Evolutionary conservation across 2,797 vertebrate species (phyloP).

Genomic region (Pseudochirops corinnae): DNA sequence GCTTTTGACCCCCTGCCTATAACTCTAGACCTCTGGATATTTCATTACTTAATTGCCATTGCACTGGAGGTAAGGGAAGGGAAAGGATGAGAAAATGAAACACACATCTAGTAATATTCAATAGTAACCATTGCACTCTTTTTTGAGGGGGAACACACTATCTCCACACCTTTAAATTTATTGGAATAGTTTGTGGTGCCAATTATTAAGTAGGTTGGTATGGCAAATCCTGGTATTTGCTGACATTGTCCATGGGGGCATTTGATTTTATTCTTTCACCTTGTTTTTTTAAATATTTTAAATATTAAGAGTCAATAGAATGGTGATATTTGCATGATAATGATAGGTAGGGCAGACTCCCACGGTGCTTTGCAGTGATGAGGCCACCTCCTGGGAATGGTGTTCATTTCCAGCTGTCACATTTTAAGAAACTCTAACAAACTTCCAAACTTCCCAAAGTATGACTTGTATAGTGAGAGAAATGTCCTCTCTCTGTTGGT

Average conservation of each 20-base stretch:
- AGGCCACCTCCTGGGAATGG: background rate
- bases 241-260: background rate
- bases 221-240: background rate
- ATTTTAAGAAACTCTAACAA: background rate
- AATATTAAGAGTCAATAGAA: background rate
- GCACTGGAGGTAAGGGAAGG: background rate
- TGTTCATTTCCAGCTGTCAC: background rate
- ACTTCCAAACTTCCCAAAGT: background rate
- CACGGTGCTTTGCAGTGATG: background rate
- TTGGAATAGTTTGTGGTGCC: background rate
- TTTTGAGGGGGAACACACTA: background rate
- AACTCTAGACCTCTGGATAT: background rate
- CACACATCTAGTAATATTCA: constrained; percentile 36
- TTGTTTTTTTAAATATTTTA: background rate
- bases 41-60: background rate
- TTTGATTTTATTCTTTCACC: background rate
- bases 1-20: background rate
- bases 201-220: background rate
- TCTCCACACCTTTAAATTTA: background rate
- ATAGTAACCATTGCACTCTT: constrained; percentile 20
- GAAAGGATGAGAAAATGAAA: background rate
- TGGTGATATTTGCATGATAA: background rate
- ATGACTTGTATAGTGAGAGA: background rate
- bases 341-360: background rate
- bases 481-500: background rate